Percentiles rank a stretch among this genome's conserved stretches.
phyloP scores from a whole-genome alignment of 30 jellyfish, hydroid and myxozoan species.

The Aurelia sp. region DNA sequence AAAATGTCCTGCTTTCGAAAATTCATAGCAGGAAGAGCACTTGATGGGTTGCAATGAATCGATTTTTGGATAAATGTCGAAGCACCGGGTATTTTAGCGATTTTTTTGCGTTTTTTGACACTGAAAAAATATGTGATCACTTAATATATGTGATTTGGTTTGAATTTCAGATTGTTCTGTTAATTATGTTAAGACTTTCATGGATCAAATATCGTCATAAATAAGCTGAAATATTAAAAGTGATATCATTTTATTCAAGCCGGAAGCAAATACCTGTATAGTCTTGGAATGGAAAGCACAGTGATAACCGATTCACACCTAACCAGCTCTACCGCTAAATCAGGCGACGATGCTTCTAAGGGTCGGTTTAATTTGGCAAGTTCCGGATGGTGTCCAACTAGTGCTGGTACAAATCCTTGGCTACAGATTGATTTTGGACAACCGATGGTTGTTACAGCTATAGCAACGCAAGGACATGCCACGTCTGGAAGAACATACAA shows the following conservation, averaged over 20 bases:
- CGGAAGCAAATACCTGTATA: constrained; percentile 19
- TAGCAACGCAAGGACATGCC: constrained; percentile 50
- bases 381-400: constrained; percentile 65
- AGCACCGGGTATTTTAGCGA: no score
- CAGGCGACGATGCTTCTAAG: constrained; percentile 8
- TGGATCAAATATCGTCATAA: no score
- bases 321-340: not conserved
- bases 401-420: constrained; percentile 26
- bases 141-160: no score
- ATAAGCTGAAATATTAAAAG: no score
- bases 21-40: no score
- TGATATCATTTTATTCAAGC: constrained; percentile 10
- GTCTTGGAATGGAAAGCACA: constrained; percentile 68
- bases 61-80: no score
- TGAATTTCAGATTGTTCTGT: no score
- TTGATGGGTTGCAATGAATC: no score
- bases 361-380: constrained; percentile 19
- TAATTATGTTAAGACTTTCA: no score
- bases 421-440: constrained; percentile 45
- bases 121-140: no score
- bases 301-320: constrained; percentile 55
- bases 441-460: constrained; percentile 52
- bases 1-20: no score
- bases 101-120: no score
- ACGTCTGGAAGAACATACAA: not conserved